Base-by-base conservation (phyloP, 2,888 invertebrate species). In the Nephrocerus scutellatus region DNA sequence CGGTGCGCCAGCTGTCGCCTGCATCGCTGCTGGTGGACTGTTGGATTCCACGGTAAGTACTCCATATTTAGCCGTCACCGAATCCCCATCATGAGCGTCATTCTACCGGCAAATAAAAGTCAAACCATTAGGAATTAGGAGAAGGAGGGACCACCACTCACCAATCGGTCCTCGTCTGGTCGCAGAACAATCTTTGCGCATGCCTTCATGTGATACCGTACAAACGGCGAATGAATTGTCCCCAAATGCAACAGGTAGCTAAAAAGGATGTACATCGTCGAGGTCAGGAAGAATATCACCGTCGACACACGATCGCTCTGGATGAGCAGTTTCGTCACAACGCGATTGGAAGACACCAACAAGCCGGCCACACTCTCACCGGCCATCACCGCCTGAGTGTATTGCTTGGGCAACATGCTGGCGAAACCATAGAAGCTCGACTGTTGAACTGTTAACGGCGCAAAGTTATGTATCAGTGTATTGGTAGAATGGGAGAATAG, bases 341-440 rank as follows among this genome's bases (percentile, higher is more conserved):
- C 85, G 16, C 92, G 75, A 62, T 88, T 88, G 28, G 81, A 69
- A 15, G 91, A 90, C 14, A 91, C 87, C 70, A 88, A 77, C 48
- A 91, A 82, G 3, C 92, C 91, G 14, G 91, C 70, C 43, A 70
- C 58, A 84, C 91, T 92, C 75, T 92, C 92, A 43, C 92, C 92
- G 5, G 86, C 85, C 92, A 92, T 92, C 2, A 92, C 89, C 21
- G 92, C 91, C 66, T 92, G 91, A 0, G 91, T 92, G 58, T 91
- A 92, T 47, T 84, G 81, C 31, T 69, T 68, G 15, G 92, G 92
- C 46, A 92, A 71, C 80, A 91, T 91, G 43, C 90, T 89, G 2
- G 91, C 88, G 63, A 89, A 91, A 3, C 92, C 92, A 62, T 92
- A 92, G 68, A 91, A 92, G 59, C 91, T 91, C 1, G 90, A 90